Percentiles rank a stretch among this genome's conserved stretches.
Conservation (phyloP, 2,888 invertebrate genomes). For the Temnothorax unifasciatus region DNA sequence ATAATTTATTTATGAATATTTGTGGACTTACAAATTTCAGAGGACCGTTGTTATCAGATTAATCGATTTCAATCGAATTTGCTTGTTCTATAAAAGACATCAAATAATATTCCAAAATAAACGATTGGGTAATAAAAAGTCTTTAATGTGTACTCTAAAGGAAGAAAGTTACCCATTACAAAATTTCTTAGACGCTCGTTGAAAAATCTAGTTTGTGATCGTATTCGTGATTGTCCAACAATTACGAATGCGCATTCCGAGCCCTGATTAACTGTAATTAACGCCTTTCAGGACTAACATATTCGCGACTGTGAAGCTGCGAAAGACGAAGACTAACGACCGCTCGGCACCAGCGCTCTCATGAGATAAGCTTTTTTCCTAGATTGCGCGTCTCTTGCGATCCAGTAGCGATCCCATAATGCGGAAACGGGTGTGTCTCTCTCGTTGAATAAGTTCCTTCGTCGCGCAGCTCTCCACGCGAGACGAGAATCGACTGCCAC, state of each 20-base stretch:
- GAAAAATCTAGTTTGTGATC: neutral
- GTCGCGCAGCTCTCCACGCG: constrained; percentile 64
- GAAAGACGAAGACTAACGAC: constrained; percentile 95
- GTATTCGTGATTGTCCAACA: neutral
- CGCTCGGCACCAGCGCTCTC: constrained; percentile 91
- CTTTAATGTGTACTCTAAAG: neutral
- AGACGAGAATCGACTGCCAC: constrained; percentile 44
- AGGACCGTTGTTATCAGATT: neutral
- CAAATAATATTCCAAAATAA: neutral
- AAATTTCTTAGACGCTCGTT: neutral
- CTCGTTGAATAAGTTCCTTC: constrained; percentile 63
- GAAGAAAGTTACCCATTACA: too few species aligned
- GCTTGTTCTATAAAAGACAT: neutral
- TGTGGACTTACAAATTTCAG: neutral
- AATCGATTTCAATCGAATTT: neutral
- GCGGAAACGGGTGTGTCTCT: constrained; percentile 28
- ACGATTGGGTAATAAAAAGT: neutral
- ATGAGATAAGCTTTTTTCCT: constrained; percentile 78
- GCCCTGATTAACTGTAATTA: constrained; percentile 35
- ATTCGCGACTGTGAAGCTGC: constrained; percentile 95
- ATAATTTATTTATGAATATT: neutral
- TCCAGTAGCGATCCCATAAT: constrained; percentile 42
- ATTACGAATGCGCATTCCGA: neutral
- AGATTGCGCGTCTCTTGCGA: constrained; percentile 60
- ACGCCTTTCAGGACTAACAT: constrained; percentile 91